Base-by-base conservation (phyloP, 30 jellyfish, hydroid and myxozoan species). In the Nemopilema nomurai region DNA sequence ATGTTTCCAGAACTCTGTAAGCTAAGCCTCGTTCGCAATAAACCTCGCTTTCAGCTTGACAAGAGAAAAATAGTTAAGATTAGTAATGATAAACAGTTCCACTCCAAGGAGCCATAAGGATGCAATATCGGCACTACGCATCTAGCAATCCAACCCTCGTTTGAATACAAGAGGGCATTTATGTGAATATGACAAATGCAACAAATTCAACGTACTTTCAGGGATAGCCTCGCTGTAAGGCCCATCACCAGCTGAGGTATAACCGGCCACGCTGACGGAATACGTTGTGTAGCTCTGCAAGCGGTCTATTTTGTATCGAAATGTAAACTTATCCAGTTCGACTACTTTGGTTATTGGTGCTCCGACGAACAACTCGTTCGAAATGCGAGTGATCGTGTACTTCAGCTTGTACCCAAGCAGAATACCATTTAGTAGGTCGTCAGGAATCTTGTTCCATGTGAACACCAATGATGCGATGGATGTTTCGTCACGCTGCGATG, bases 221-320 rank as follows among this genome's bases (percentile, higher is more conserved):
- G 31, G 26, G 33, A 82, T 69, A 0, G 92, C 63, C 1, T 78
- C 41, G 22, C 90, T 74, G 69, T 28, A 49, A 0, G 92, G 92
- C n/a, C 97, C 93, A 32, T 73, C 79, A 13, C 97, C 97, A 31
- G 82, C 87, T 1, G 31, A 65, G 1, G 92, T 89, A 51, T 32
- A 81, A 19, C 92, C 97, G 32, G 90, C 73, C 9, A 89, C 83
- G 32, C 81, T 76, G n/a, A 89, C 82, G 4, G 80, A 64, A 30
- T 68, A 65, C n/a, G 67, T 82, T 24, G 90, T 74, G 77, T 71
- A 81, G 30, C 90, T 80, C 53, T 72, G 87, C 64, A 89, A 28
- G 49, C 90, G 86, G 51, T 67, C 81, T 0, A 89, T 33, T 32
- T 74, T 62, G 74, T 66, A 57, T 0, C 53, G 4, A 20, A 89